Conservation (phyloP, 2,797 vertebrate species). For the Chelmon rostratus region DNA sequence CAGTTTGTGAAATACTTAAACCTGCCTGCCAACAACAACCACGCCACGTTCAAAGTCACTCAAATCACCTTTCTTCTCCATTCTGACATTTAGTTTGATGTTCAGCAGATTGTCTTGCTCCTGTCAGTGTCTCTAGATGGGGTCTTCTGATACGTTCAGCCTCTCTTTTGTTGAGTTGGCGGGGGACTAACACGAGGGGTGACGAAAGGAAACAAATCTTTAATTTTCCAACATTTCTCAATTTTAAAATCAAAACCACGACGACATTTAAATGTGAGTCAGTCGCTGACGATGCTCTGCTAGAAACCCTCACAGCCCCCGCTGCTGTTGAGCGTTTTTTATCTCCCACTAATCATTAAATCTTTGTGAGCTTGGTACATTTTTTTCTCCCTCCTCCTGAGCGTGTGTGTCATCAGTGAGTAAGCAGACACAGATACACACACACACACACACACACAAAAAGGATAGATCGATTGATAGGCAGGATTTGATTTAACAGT, state of each 20-base stretch:
- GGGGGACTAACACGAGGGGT: no score
- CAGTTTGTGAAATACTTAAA: no score
- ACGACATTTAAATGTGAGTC: conserved; percentile 24
- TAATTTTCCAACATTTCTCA: not conserved
- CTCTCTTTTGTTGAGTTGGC: no score
- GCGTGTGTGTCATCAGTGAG: conserved; percentile 52
- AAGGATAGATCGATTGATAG: not conserved
- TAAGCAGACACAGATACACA: conserved; percentile 18
- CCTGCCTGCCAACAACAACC: no score
- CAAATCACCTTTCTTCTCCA: no score
- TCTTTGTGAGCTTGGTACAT: not conserved
- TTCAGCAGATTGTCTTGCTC: no score
- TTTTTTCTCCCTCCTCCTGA: conserved; percentile 11
- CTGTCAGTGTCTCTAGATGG: not conserved
- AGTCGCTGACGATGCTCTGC: conserved; percentile 7
- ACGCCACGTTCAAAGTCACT: no score
- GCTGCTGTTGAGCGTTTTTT: conserved; percentile 2
- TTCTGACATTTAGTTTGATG: no score
- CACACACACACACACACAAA: no score
- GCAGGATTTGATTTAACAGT: not conserved
- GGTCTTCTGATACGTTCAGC: not conserved
- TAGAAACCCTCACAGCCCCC: conserved; percentile 31
- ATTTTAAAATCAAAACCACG: conserved; percentile 10
- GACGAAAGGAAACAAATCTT: not conserved
- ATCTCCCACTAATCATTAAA: conserved; percentile 4